Evolutionary conservation across 1,140 invertebrate genomes (phyloP).

Genomic region (Planococcus citri): DNA sequence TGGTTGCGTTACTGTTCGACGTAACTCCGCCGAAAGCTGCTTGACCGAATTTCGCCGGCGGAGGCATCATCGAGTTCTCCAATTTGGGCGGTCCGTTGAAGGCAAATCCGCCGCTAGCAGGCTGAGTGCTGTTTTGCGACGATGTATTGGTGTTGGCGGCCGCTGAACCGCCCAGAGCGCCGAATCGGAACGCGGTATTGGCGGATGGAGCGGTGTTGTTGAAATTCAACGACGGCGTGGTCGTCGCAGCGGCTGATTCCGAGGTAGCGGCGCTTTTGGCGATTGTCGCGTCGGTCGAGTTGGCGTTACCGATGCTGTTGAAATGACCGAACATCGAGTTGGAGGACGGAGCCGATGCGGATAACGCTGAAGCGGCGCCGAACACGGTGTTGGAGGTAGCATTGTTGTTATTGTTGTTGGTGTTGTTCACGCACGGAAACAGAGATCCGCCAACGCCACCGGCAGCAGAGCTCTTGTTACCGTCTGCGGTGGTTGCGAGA

Average conservation of each 20-base stretch:
- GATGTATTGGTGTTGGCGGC: background rate
- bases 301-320: background rate
- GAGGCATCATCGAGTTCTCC: background rate
- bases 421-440: background rate
- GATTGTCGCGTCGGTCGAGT: background rate
- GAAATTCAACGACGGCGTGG: background rate
- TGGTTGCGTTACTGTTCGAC: background rate
- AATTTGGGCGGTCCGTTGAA: constrained; percentile 3
- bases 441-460: background rate
- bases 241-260: background rate
- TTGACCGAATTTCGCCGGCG: constrained; percentile 1
- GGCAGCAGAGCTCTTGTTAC: no score
- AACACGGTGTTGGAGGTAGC: background rate
- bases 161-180: background rate
- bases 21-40: background rate
- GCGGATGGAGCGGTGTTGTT: background rate
- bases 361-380: background rate
- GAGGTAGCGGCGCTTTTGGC: background rate
- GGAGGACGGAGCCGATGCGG: background rate
- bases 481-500: no score
- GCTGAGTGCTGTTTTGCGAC: background rate
- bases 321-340: background rate
- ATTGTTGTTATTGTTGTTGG: background rate
- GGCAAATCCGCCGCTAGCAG: background rate
- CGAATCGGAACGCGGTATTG: background rate